Evolutionary conservation across 2,888 invertebrate species (phyloP).

Genomic region (Saturnia japonica): DNA sequence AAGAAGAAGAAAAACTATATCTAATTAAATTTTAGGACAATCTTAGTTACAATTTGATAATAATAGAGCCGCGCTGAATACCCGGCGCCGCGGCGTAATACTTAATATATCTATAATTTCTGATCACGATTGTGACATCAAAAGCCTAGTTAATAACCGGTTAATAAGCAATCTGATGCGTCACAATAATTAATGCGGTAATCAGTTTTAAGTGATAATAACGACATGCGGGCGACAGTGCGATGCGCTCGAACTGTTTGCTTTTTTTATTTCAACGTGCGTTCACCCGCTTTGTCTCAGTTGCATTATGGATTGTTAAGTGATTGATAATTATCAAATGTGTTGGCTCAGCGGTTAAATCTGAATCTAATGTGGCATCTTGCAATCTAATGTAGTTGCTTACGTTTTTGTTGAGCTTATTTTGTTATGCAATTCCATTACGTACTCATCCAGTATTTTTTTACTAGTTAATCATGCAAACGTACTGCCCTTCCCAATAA

Average conservation of each 20-base stretch:
- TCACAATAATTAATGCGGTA: constrained; percentile 72
- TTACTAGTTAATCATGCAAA: too few species aligned
- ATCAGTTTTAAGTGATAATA: constrained; percentile 76
- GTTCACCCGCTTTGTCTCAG: constrained; percentile 61
- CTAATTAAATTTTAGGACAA: not conserved
- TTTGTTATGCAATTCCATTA: too few species aligned
- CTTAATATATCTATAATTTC: not conserved
- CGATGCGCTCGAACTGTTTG: constrained; percentile 51
- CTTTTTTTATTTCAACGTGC: constrained; percentile 58
- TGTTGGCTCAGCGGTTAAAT: not conserved
- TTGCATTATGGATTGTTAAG: constrained; percentile 11
- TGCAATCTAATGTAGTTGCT: too few species aligned
- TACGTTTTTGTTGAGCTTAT: too few species aligned
- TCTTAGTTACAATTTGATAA: not conserved
- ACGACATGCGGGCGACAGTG: constrained; percentile 69
- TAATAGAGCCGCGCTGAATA: not conserved
- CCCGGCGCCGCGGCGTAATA: not conserved
- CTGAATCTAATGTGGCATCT: not conserved
- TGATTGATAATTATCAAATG: constrained; percentile 1
- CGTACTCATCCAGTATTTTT: too few species aligned
- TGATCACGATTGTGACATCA: constrained; percentile 60
- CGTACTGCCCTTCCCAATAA: too few species aligned
- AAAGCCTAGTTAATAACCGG: constrained; percentile 41
- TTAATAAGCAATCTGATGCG: constrained; percentile 75
- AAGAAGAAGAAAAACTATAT: not conserved